These are phyloP conservation scores for Conus betulinus DNA, from an alignment of 1,140 invertebrate species.

Conservation along the genomic window DNA sequence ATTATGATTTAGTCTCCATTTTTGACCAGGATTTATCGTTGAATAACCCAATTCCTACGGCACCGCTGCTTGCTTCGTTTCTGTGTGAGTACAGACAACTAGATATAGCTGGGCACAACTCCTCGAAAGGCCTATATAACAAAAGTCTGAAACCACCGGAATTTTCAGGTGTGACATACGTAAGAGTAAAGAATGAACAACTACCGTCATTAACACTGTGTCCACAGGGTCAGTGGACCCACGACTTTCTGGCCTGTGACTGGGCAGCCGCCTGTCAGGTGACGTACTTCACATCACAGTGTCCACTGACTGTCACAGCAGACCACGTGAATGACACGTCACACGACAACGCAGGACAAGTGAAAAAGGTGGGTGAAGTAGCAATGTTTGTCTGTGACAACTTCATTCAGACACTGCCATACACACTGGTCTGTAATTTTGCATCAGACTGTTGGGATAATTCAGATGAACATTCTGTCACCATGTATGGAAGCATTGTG, in stretches of 20 bases:
- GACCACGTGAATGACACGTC: background rate
- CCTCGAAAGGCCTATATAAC: background rate
- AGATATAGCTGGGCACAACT: background rate
- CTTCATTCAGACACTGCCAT: background rate
- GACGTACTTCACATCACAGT: background rate
- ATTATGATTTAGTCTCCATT: background rate
- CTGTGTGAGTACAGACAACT: background rate
- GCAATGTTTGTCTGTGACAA: background rate
- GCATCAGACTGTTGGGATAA: background rate
- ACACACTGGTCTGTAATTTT: background rate
- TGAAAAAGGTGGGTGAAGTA: background rate
- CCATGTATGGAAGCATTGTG: background rate
- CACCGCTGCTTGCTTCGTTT: background rate
- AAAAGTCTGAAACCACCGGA: no score
- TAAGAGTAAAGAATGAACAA: background rate
- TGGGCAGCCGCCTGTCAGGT: background rate
- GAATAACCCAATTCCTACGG: background rate
- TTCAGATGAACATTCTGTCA: conserved; percentile 1
- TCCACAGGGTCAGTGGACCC: background rate
- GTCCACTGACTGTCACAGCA: background rate
- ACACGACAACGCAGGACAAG: background rate
- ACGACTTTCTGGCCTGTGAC: background rate
- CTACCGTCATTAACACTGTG: background rate
- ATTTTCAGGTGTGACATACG: background rate
- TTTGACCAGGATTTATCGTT: background rate